phyloP scores from a whole-genome alignment of 2,797 vertebrate genomes.

The Hydrocynus forskahlii region DNA sequence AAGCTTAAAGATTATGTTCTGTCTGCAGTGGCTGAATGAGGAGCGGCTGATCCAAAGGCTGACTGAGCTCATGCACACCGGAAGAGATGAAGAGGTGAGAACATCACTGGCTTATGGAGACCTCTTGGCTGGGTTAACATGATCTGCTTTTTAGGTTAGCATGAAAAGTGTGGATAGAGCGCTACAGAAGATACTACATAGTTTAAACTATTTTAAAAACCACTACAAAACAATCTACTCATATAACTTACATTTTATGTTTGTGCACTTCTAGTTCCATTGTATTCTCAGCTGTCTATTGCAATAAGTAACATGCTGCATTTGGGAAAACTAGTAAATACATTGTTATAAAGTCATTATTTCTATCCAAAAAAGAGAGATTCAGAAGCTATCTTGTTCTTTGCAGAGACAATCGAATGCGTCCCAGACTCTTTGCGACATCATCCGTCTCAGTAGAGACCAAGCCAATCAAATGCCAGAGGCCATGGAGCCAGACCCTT shows the following conservation, averaged over 20 bases:
- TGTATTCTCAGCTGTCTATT: background rate
- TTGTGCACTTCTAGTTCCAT: background rate
- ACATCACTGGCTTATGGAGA: background rate
- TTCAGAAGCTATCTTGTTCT: conserved; percentile 4
- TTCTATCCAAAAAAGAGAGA: background rate
- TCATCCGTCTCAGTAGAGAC: conserved; percentile 94
- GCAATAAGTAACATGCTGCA: background rate
- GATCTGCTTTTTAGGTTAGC: background rate
- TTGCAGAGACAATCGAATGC: conserved; percentile 92
- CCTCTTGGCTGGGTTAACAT: background rate
- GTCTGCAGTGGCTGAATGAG: conserved; percentile 90
- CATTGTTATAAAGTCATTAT: background rate
- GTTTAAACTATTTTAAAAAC: too few species aligned
- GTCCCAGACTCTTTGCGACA: conserved; percentile 96
- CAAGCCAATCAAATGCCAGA: conserved; percentile 93
- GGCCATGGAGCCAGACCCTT: conserved; percentile 85
- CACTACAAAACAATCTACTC: background rate
- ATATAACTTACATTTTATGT: background rate
- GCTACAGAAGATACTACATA: background rate
- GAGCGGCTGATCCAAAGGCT: conserved; percentile 92
- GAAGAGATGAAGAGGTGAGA: conserved; percentile 93
- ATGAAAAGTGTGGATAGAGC: background rate
- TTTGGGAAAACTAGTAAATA: background rate
- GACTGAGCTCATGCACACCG: conserved; percentile 89
- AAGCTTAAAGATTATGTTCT: conserved; percentile 16